phyloP scores from a whole-genome alignment of 2,113 vertebrate genomes.

The Spea multiplicata region DNA sequence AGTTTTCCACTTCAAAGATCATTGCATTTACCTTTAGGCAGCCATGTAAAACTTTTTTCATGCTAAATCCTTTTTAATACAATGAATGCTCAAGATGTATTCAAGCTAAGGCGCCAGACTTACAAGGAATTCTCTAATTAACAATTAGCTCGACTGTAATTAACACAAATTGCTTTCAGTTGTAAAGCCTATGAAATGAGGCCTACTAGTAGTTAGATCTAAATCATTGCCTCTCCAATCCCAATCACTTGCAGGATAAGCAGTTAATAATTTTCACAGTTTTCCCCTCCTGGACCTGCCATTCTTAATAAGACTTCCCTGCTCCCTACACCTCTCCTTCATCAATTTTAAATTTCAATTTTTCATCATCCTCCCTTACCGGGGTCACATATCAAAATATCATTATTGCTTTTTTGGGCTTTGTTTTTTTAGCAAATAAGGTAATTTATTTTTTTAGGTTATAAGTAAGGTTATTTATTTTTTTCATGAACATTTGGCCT shows the following conservation, averaged over 20 bases:
- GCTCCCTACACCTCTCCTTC: not conserved
- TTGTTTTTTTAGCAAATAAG: slow-evolving; percentile 26
- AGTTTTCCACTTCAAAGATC: not conserved
- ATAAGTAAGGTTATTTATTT: not conserved
- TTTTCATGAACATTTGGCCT: slow-evolving; percentile 18
- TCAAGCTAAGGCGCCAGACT: not conserved
- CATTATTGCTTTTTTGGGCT: slow-evolving; percentile 14
- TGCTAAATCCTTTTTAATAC: not conserved
- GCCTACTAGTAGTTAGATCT: not conserved
- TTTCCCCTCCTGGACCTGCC: slow-evolving; percentile 7
- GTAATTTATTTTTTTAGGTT: slow-evolving; percentile 16
- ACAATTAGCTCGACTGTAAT: slow-evolving; percentile 2
- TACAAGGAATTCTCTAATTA: not conserved
- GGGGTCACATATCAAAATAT: slow-evolving; percentile 43
- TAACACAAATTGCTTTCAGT: not conserved
- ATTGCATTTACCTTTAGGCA: not conserved
- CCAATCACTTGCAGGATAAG: not conserved
- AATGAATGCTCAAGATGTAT: not conserved
- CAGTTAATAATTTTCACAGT: not conserved
- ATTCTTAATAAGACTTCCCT: slow-evolving; percentile 11
- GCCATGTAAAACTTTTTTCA: not conserved
- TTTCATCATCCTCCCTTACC: slow-evolving; percentile 16
- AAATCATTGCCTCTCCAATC: not conserved
- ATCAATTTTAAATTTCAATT: slow-evolving; percentile 40
- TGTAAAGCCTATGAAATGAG: not conserved